Base-by-base conservation (phyloP, 1,140 invertebrate species). In the Ectropis grisescens region DNA sequence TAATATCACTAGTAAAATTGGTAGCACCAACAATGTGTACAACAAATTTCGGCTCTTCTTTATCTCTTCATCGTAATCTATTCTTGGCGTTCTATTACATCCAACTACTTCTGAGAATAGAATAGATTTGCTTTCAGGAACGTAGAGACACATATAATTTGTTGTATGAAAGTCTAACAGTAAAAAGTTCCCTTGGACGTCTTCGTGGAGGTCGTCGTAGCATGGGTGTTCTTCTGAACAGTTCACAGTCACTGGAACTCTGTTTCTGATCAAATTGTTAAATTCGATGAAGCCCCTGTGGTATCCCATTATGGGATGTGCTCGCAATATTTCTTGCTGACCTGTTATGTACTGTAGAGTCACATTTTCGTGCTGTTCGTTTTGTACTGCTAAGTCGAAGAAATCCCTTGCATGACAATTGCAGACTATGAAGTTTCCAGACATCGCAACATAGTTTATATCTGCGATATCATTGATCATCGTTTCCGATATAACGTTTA, bases 341-440 rank as follows among this genome's bases (percentile, higher is more conserved):
- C n/a, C n/a, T n/a, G n/a, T n/a, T n/a, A n/a, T n/a, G n/a, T n/a
- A n/a, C n/a, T n/a, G n/a, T n/a, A n/a, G n/a, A n/a, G n/a, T n/a
- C n/a, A n/a, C n/a, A n/a, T 19, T 19, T 3, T 19, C 3, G 8
- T 19, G 8, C 16, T 19, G 16, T 33, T 76, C 65, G 22, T 65
- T 80, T 22, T 30, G 46, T 7, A 58, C 54, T 0, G 72, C 79
- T 7, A 78, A 38, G 11, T 85, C 80, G 11, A 76, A 72, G 0
- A 88, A 55, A 7, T 84, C 66, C 35, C 82, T 67, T 0, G 74
- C 32, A 3, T 74, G 36, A 37, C 85, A 84, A 37, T 84, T 82
- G 35, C 87, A 88, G 0, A 86, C 49, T 5, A 87, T 78, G 11
- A 78, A 68, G 44, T 88, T 88, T 0, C 62, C 58, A 0, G 79